Conservation (phyloP, 2,888 invertebrate genomes). For the Ichneumon xanthorius region DNA sequence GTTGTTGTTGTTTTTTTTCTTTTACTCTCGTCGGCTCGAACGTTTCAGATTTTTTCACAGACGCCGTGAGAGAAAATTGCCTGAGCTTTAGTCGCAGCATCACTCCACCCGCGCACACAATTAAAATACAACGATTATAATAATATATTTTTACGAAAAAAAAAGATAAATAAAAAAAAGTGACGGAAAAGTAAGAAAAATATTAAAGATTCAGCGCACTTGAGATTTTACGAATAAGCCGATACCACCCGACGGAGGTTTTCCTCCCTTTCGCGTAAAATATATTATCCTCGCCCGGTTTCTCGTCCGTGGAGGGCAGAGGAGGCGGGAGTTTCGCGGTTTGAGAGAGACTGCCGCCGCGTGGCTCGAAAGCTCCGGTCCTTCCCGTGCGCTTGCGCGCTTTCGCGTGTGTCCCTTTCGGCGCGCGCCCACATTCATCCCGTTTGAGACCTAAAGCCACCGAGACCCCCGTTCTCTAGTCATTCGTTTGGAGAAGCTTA, state of each 20-base stretch:
- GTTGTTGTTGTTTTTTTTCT: conserved; percentile 7
- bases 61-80: background rate
- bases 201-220: conserved; percentile 14
- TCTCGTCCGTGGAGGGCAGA: conserved; percentile 48
- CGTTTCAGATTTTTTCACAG: background rate
- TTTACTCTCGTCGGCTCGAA: conserved; percentile 19
- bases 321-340: conserved; percentile 81
- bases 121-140: background rate
- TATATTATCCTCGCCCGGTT: conserved; percentile 49
- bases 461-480: background rate
- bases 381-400: conserved; percentile 76
- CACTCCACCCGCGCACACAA: conserved; percentile 33
- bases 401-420: conserved; percentile 40
- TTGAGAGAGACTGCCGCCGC: conserved; percentile 82
- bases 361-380: conserved; percentile 80
- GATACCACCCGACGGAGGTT: conserved; percentile 38
- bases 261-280: conserved; percentile 25
- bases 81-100: conserved; percentile 6
- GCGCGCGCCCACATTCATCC: conserved; percentile 59
- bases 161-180: background rate
- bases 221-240: background rate
- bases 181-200: background rate
- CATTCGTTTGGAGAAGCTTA: conserved; percentile 11
- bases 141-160: background rate
- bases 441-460: conserved; percentile 8